These are phyloP conservation scores for Pocillopora grandis DNA, from an alignment of 92 coral and sea anemone genomes.

Conservation along the genomic window DNA sequence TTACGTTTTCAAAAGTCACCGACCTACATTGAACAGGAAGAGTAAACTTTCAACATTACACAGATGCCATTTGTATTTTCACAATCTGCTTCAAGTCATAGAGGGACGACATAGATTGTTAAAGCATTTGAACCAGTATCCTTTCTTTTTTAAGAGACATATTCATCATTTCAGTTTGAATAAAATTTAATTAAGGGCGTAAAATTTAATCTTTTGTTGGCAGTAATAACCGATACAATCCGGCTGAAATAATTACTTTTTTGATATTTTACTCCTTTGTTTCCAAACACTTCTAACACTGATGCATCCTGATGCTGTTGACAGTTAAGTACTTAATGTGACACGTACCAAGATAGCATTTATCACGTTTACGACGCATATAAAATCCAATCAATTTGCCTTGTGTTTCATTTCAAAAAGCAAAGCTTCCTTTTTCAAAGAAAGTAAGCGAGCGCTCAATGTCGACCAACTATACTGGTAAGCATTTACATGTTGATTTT, in stretches of 20 bases:
- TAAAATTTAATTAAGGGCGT: not conserved
- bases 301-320: slow-evolving; percentile 18
- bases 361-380: slow-evolving; percentile 6
- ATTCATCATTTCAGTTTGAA: not conserved
- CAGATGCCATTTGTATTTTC: not conserved
- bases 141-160: slow-evolving; percentile 10
- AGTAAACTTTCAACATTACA: not conserved
- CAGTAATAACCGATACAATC: slow-evolving; percentile 9
- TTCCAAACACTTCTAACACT: not conserved
- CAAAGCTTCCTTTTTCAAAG: not conserved
- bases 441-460: not conserved
- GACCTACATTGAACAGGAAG: not conserved
- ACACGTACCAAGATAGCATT: slow-evolving; percentile 15
- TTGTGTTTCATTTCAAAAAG: not conserved
- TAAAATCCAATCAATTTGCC: slow-evolving; percentile 14
- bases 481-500: not conserved
- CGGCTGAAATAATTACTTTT: slow-evolving; percentile 7
- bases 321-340: slow-evolving; percentile 24
- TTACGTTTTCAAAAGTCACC: not conserved
- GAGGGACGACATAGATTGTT: not conserved
- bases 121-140: not conserved
- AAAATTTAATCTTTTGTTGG: slow-evolving; percentile 4
- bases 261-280: not conserved
- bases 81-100: not conserved
- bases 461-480: slow-evolving; percentile 27